A percentile compares a stretch with the other conserved stretches of the same genome.
phyloP scores from a whole-genome alignment of 2,113 vertebrate species.

The Isurus oxyrinchus region DNA sequence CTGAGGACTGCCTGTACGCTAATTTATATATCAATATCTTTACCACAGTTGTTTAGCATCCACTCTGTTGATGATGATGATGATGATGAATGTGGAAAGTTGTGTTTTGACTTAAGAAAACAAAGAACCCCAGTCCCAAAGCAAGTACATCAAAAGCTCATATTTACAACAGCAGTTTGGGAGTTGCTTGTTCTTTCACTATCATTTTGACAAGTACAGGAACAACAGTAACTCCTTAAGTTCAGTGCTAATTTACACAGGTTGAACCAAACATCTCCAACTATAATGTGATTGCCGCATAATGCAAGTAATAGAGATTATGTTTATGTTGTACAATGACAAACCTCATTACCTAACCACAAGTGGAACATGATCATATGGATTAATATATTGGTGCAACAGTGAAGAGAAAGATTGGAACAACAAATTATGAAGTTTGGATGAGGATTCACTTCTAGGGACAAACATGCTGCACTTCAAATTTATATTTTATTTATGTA shows the following conservation, averaged over 20 bases:
- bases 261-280: background rate
- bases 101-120: background rate
- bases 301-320: background rate
- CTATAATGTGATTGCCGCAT: background rate
- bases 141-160: background rate
- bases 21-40: background rate
- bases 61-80: no score
- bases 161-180: background rate
- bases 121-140: background rate
- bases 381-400: background rate
- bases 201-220: background rate
- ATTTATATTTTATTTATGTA: background rate
- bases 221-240: background rate
- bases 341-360: background rate
- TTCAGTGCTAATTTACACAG: background rate
- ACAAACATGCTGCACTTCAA: background rate
- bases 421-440: background rate
- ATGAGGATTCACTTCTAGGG: background rate
- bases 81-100: background rate
- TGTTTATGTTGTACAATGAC: constrained; percentile 9
- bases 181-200: background rate
- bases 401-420: background rate
- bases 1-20: no score
- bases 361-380: background rate
- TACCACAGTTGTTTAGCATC: background rate